Evolutionary conservation across 2,113 vertebrate genomes (phyloP).

Genomic region (Sander vitreus): DNA sequence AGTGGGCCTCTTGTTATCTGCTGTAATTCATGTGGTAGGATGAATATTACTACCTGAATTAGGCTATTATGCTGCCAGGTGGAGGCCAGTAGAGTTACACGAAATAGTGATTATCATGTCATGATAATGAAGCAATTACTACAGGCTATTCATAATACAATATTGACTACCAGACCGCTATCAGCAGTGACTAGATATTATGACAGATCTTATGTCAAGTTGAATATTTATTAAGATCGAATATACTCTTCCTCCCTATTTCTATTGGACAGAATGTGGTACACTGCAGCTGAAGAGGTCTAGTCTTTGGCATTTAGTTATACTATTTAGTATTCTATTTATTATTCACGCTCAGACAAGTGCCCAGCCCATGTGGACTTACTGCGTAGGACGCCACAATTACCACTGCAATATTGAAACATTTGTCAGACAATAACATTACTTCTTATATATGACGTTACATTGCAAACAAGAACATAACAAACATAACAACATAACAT

Average conservation of each 20-base stretch:
- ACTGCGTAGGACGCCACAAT: background rate
- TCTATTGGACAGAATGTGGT: background rate
- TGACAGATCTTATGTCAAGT: conserved; percentile 32
- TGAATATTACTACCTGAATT: conserved; percentile 79
- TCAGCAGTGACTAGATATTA: conserved; percentile 30
- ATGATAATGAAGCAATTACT: conserved; percentile 76
- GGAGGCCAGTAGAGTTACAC: conserved; percentile 76
- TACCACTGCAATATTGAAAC: background rate
- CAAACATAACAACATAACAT: no score
- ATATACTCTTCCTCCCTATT: background rate
- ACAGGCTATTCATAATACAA: conserved; percentile 42
- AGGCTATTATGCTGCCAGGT: conserved; percentile 78
- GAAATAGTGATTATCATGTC: conserved; percentile 68
- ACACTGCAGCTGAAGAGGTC: background rate
- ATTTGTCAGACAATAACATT: background rate
- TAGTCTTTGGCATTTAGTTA: background rate
- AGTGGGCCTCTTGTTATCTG: conserved; percentile 75
- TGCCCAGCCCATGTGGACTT: background rate
- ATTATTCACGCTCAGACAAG: background rate
- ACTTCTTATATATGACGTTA: background rate
- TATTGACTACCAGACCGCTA: conserved; percentile 34
- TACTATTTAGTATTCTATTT: background rate
- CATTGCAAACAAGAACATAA: background rate
- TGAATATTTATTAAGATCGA: conserved; percentile 34
- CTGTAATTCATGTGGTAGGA: conserved; percentile 75